Percentiles rank a stretch among this genome's conserved stretches.
phyloP scores from a whole-genome alignment of 30 jellyfish, hydroid and myxozoan species.

The Catostylus mosaicus region DNA sequence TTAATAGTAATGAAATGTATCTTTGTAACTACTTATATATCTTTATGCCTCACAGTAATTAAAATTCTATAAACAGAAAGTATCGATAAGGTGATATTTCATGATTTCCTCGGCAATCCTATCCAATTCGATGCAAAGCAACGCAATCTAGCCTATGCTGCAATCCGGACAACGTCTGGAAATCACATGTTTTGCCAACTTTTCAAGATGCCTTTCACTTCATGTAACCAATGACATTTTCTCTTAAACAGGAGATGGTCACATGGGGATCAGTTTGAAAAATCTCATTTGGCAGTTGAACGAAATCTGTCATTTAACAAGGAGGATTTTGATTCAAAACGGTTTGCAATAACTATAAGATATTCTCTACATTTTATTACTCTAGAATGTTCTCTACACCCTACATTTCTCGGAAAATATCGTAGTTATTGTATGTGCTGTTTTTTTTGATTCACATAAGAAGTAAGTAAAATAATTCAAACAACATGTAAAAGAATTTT shows the following conservation, averaged over 20 bases:
- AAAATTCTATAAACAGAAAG: not conserved
- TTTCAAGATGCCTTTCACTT: too few relatives aligned
- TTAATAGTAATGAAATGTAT: too few relatives aligned
- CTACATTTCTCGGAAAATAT: too few relatives aligned
- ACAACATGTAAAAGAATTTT: too few relatives aligned
- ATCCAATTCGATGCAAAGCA: not conserved
- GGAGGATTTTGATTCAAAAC: constrained; percentile 54
- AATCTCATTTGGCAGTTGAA: constrained; percentile 9
- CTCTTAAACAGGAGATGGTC: constrained; percentile 39
- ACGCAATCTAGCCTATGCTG: not conserved
- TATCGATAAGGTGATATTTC: not conserved
- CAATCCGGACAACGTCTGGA: too few relatives aligned
- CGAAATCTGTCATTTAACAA: constrained; percentile 42
- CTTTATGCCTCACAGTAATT: not conserved
- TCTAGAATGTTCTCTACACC: too few relatives aligned
- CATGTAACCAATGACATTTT: not conserved
- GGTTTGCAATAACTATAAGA: constrained; percentile 1
- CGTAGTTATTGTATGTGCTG: too few relatives aligned
- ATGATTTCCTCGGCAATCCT: not conserved
- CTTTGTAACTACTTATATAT: too few relatives aligned
- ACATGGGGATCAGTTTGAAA: constrained; percentile 20
- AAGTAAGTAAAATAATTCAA: too few relatives aligned
- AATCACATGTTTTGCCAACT: too few relatives aligned
- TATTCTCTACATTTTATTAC: not conserved
- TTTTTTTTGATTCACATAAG: too few relatives aligned